A percentile compares a stretch with the other conserved stretches of the same genome.
phyloP scores from a whole-genome alignment of 2,888 invertebrate species.

The Monoplex corrugatus region DNA sequence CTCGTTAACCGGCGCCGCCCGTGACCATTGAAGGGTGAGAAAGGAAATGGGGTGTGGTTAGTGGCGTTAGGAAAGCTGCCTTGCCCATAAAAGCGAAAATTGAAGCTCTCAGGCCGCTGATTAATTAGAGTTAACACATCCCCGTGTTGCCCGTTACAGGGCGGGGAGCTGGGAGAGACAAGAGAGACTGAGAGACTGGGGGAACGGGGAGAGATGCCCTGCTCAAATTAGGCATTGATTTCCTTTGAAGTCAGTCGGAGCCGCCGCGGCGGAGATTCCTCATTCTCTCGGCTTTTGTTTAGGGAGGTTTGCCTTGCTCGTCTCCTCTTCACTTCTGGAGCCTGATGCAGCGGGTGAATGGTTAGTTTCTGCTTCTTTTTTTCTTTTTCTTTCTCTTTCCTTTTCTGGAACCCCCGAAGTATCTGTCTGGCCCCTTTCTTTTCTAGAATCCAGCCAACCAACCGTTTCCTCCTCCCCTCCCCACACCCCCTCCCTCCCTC shows the following conservation, averaged over 20 bases:
- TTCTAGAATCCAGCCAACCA: neutral
- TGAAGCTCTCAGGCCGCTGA: constrained; percentile 41
- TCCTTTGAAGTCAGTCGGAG: constrained; percentile 30
- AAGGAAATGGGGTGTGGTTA: neutral
- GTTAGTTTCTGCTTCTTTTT: neutral
- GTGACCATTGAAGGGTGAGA: neutral
- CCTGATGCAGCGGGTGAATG: neutral
- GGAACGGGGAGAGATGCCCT: neutral
- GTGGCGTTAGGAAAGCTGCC: neutral
- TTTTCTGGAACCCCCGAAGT: neutral
- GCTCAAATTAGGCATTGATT: constrained; percentile 41
- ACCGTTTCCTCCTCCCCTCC: neutral
- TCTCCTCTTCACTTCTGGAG: neutral
- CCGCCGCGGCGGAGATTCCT: neutral
- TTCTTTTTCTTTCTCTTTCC: neutral
- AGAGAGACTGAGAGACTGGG: neutral
- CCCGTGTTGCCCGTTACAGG: constrained; percentile 25
- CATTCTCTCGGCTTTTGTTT: neutral
- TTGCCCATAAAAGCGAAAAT: constrained; percentile 45
- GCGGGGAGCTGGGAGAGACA: neutral
- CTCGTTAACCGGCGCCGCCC: neutral
- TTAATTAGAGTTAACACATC: constrained; percentile 48
- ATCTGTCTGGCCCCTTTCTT: neutral
- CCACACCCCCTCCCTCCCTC: neutral
- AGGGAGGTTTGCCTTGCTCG: neutral